Evolutionary conservation across 2,888 invertebrate species (phyloP), one percentile per base, ranked within the genome.

Genomic region (Lepidocyrtoides sp.): DNA sequence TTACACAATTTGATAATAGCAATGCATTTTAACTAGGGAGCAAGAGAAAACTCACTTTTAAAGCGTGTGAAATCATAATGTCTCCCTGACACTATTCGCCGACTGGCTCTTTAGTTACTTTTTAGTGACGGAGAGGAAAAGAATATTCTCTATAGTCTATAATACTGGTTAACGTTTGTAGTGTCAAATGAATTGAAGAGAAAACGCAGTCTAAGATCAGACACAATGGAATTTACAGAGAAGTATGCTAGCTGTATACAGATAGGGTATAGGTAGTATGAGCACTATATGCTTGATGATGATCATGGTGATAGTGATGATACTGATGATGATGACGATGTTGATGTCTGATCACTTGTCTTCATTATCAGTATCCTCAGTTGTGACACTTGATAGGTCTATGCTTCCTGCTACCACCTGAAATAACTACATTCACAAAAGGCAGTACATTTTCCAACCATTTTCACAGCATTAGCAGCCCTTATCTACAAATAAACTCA

Each of bases 311-410:
- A n/a, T n/a, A 82, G 83, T 66, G 66, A 17, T 85, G 85, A 75
- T 75, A 36, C 44, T 32, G 66, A 66, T 66, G 66, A 36, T 12
- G 26, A 54, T 14, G 63, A 14, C 14, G 32, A 17, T 36, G 66
- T 66, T 77, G 86, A 86, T 86, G 41, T 17, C 54, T 86, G 86
- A 86, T 86, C 86, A 86, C 86, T 86, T 86, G 77, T 60, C 86
- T 86, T 77, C 86, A 86, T 86, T 86, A 86, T 44, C 86, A 60
- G 26, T 23, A 32, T 69, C 69, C 63, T 69, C 63, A 83, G 23
- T 66, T 48, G 36, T 85, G 85, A 72, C 85, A 85, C 54, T 32
- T 44, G 48, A 85, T 85, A 29, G 54, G 83, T 69, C 41, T 82
- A 12, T 14, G 14, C 29, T 48, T 32, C 32, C 36, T 29, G 14